Base-by-base conservation (phyloP, 2,888 invertebrate species). In the Acheta domesticus region DNA sequence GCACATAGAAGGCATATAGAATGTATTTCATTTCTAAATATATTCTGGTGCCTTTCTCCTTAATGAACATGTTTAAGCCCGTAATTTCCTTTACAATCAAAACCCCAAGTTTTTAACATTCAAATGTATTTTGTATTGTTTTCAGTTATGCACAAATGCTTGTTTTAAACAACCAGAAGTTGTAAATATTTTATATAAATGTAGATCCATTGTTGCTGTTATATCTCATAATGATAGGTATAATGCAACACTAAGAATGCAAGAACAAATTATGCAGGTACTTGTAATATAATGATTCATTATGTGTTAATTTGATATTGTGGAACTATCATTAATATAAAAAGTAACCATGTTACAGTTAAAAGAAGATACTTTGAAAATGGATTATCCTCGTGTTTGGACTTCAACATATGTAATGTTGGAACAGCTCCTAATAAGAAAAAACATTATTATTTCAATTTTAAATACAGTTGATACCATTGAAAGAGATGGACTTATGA, bases 391-490 rank as follows among this genome's bases (percentile, higher is more conserved):
- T 11, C 79, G 84, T 14, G 85, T 88, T 36, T 89, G 89, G 89
- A 87, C 87, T 21, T 87, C 88, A 2, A 88, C 88, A 0, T 87
- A 88, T 78, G 86, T 85, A 14, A 88, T 88, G 88, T 82, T 88
- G 11, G 88, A 88, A 80, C 85, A 87, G 83, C 85, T 88, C 81
- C 83, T 86, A 11, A 81, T 86, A 1, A 84, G 87, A 12, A 85
- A 85, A 77, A 85, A 85, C 49, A 84, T 86, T 12, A 83, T 88
- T 11, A 83, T 83, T 3, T 84, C 86, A 0, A 85, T 87, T 62
- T 81, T 88, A 11, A 85, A 85, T 76, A 84, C 86, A 78, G 86
- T 86, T 21, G 85, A 85, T 0, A 83, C 86, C 2, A 49, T 76
- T n/a, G 86, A 87, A 82, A 85, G 85, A 20, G 85, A 85, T 11